Conservation (phyloP, 2,113 vertebrate species). For the Hystrix brachyura region DNA sequence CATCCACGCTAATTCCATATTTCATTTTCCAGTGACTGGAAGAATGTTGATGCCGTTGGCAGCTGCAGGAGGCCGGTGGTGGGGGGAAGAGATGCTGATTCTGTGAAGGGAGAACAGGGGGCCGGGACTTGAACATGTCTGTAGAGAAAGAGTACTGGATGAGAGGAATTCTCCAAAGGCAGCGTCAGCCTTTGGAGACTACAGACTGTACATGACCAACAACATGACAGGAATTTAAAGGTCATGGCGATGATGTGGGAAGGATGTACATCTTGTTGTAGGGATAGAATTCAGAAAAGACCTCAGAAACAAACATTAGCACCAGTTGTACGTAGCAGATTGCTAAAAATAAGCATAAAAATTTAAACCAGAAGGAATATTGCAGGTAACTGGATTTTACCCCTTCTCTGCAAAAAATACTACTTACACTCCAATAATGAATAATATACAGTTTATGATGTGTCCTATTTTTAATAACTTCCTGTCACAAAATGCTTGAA, state of each 20-base stretch:
- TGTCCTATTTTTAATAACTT: constrained; percentile 38
- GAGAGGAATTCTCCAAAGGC: not conserved
- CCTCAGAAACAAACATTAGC: not conserved
- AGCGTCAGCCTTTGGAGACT: not conserved
- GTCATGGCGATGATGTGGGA: not conserved
- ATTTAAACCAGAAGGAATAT: not conserved
- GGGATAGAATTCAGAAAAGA: not conserved
- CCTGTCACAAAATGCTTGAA: constrained; percentile 23
- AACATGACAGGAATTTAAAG: not conserved
- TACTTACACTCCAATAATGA: not conserved
- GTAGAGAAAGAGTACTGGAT: not conserved
- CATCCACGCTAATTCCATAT: not conserved
- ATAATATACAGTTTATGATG: not conserved
- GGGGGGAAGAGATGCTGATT: not conserved
- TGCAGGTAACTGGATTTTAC: not conserved
- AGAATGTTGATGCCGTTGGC: constrained; percentile 13
- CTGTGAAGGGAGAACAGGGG: not conserved
- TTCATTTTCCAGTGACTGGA: constrained; percentile 31
- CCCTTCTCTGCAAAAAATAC: not conserved
- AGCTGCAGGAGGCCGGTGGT: not conserved
- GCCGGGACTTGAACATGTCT: not conserved
- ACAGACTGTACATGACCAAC: not conserved
- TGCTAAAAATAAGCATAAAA: constrained; percentile 19
- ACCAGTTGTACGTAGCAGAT: not conserved
- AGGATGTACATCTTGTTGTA: not conserved